Base-by-base conservation (phyloP, 2,113 vertebrate species). In the Eurypyga helias region DNA sequence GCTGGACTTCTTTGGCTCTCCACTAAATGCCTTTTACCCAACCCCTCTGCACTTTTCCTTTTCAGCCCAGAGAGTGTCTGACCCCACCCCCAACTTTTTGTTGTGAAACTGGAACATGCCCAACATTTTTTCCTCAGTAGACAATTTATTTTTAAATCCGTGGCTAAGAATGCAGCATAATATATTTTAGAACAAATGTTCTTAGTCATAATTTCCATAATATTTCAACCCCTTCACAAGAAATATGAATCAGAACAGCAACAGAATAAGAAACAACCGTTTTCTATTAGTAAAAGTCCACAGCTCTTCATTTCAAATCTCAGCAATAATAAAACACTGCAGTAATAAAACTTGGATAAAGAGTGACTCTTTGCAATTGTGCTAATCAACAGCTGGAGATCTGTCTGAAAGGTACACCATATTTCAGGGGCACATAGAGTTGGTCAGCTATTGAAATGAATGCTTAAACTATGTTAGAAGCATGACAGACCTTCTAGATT, bases 141-240 rank as follows among this genome's bases (percentile, higher is more conserved):
- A 96, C 80, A 96, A 90, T 93, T 95, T 97, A 95, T 98, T 98
- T 97, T 97, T 95, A 97, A 97, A 91, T 71, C 86, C 49, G 76
- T 41, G 67, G 62, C 92, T 97, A 91, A 93, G 94, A 98, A 97
- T 89, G 72, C 23, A 90, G 65, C 31, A 81, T 51, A 90, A 87
- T 79, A 11, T 79, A 90, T 96, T 94, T 97, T 83, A 95, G 96
- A 96, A 96, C 73, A 84, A 95, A 89, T 46, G 17, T 26, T 94
- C 71, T 94, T 94, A 95, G 76, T 96, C 95, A 97, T 46, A 16
- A 77, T 97, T 98, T 98, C 97, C 93, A 95, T 71, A 93, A 87
- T 83, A 94, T 83, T 94, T 95, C 76, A 92, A 93, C 15, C 20
- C 49, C 46, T 87, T 69, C 58, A 71, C 17, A 91, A 88, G 75